These are phyloP conservation scores for Drosophila hydei DNA, from an alignment of 1,140 invertebrate species.

Conservation along the genomic window DNA sequence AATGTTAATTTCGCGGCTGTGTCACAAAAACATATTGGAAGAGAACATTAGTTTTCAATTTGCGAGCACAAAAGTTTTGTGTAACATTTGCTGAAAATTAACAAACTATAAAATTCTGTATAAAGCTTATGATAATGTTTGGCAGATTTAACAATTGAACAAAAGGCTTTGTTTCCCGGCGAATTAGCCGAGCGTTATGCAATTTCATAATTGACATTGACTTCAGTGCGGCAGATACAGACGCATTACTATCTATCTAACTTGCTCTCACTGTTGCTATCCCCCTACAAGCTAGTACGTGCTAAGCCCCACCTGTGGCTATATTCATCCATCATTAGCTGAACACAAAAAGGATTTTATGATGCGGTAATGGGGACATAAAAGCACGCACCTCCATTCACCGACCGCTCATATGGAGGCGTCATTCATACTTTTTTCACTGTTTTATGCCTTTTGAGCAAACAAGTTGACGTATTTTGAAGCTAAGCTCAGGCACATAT, in stretches of 20 bases:
- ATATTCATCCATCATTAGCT: constrained; percentile 81
- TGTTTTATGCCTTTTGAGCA: constrained; percentile 79
- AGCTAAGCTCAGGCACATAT: constrained; percentile 57
- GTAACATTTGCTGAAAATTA: constrained; percentile 22
- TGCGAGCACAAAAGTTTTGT: constrained; percentile 28
- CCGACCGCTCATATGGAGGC: not conserved
- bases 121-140: constrained; percentile 25
- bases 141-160: constrained; percentile 3
- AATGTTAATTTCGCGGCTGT: constrained; percentile 28
- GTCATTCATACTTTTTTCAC: constrained; percentile 45
- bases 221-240: no score
- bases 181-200: constrained; percentile 26
- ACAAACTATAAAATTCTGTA: constrained; percentile 28
- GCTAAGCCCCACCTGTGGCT: constrained; percentile 54
- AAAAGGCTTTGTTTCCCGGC: not conserved
- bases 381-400: constrained; percentile 38
- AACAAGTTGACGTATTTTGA: constrained; percentile 79
- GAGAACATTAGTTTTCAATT: constrained; percentile 51
- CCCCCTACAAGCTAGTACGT: no score
- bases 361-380: constrained; percentile 76
- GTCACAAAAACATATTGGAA: constrained; percentile 33
- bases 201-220: constrained; percentile 41
- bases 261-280: no score
- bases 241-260: no score
- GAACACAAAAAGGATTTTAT: constrained; percentile 82